Conservation (phyloP, 1,140 invertebrate species). For the Zaprionus vittiger region DNA sequence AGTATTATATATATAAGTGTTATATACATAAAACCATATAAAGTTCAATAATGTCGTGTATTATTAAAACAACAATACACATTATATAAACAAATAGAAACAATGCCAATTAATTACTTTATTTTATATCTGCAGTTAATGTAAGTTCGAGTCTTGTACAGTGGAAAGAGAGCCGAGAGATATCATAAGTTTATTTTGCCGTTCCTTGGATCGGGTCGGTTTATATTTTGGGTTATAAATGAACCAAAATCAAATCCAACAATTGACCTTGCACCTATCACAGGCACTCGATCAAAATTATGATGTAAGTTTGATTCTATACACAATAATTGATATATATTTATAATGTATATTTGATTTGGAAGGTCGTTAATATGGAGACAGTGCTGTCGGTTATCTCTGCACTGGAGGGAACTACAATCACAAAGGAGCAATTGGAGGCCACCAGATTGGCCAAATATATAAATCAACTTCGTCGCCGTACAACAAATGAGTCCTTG, state of each 20-base stretch:
- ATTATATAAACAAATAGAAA: not conserved
- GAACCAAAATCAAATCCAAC: slow-evolving; percentile 84
- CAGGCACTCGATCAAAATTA: slow-evolving; percentile 88
- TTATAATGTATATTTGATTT: not conserved
- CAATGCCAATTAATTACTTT: not conserved
- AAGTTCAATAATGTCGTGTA: too few species aligned
- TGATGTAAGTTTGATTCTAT: slow-evolving; percentile 86
- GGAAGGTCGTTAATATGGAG: slow-evolving; percentile 96
- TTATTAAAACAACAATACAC: too few species aligned
- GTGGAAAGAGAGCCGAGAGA: slow-evolving; percentile 13
- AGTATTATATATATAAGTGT: not conserved
- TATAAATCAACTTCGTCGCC: slow-evolving; percentile 95
- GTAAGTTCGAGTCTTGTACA: slow-evolving; percentile 19
- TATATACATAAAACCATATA: not conserved
- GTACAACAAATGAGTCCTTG: slow-evolving; percentile 91
- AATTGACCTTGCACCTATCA: slow-evolving; percentile 88
- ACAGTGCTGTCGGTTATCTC: slow-evolving; percentile 96
- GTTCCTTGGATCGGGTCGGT: slow-evolving; percentile 45
- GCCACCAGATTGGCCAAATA: slow-evolving; percentile 96
- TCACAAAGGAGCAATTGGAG: slow-evolving; percentile 97
- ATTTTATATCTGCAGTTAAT: slow-evolving; percentile 25
- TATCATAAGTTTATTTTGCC: slow-evolving; percentile 30
- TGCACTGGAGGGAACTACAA: slow-evolving; percentile 95
- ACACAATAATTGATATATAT: not conserved
- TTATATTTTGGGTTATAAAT: slow-evolving; percentile 67